Conservation (phyloP, 1,140 invertebrate species). For the Zaprionus lachaisei region DNA sequence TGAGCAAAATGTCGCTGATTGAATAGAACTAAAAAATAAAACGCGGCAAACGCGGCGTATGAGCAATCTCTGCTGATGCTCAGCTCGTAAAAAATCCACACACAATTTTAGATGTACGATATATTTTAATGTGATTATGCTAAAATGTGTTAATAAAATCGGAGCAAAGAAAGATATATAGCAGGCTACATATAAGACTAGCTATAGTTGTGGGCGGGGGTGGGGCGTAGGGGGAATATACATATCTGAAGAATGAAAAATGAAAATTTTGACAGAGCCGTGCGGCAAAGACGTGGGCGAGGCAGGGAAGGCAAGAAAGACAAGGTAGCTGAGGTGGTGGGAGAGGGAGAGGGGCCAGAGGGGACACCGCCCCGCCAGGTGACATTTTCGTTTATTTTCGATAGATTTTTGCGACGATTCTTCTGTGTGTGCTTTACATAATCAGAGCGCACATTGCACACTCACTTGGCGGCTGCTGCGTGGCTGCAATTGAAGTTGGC, state of each 20-base stretch:
- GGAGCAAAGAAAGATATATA: neutral
- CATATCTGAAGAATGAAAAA: neutral
- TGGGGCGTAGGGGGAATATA: neutral
- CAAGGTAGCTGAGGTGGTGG: too few species aligned
- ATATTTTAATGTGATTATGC: constrained; percentile 49
- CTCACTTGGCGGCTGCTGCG: constrained; percentile 57
- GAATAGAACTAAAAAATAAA: constrained; percentile 81
- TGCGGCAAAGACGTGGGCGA: neutral
- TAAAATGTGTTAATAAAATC: constrained; percentile 58
- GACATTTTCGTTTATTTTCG: constrained; percentile 62
- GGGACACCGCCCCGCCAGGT: constrained; percentile 48
- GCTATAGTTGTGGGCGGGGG: neutral
- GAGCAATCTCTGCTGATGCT: constrained; percentile 62
- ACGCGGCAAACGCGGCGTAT: constrained; percentile 67
- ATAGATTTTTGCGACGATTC: constrained; percentile 30
- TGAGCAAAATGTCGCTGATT: constrained; percentile 77
- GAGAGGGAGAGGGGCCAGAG: neutral
- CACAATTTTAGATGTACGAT: constrained; percentile 25
- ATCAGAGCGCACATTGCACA: constrained; percentile 58
- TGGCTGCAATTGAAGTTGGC: constrained; percentile 50
- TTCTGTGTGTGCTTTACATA: constrained; percentile 59
- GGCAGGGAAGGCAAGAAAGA: neutral
- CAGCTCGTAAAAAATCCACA: constrained; percentile 31
- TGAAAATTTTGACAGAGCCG: neutral
- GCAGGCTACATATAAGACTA: constrained; percentile 8